Conservation (phyloP, 2,888 invertebrate species). For the Drosophila maculinotata region DNA sequence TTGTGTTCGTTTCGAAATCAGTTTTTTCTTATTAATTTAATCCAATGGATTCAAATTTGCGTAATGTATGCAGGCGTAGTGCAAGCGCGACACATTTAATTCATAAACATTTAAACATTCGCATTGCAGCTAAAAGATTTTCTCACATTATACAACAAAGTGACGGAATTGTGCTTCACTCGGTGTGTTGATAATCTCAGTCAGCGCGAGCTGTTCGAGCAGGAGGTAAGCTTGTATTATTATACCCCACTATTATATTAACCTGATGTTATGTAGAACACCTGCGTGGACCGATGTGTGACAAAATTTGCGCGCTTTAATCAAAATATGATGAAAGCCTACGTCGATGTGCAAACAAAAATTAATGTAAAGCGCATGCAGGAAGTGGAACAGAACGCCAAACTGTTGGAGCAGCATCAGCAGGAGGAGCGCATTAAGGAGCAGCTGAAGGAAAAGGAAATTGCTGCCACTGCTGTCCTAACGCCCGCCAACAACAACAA, state of each 20-base stretch:
- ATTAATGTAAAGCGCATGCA: slow-evolving; percentile 82
- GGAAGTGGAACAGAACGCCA: slow-evolving; percentile 79
- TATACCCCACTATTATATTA: too few relatives aligned
- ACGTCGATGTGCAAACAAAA: slow-evolving; percentile 84
- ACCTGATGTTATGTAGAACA: slow-evolving; percentile 50
- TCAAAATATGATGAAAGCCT: slow-evolving; percentile 84
- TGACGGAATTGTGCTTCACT: slow-evolving; percentile 84
- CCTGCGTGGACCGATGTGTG: slow-evolving; percentile 83
- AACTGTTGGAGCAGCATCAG: slow-evolving; percentile 57
- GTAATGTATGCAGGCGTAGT: slow-evolving; percentile 44
- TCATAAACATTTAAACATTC: slow-evolving; percentile 2
- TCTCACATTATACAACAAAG: slow-evolving; percentile 84
- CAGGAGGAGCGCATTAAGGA: slow-evolving; percentile 43
- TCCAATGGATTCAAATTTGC: slow-evolving; percentile 54
- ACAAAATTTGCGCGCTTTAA: slow-evolving; percentile 84
- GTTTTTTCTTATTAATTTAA: not conserved
- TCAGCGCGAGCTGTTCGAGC: slow-evolving; percentile 70
- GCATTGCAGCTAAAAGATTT: slow-evolving; percentile 84
- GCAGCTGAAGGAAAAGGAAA: slow-evolving; percentile 37
- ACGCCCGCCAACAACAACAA: slow-evolving; percentile 32
- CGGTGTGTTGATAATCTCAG: slow-evolving; percentile 84
- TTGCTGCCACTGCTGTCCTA: slow-evolving; percentile 30
- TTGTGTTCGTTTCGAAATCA: slow-evolving; percentile 14
- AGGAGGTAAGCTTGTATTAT: slow-evolving; percentile 70
- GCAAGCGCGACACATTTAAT: not conserved